Percentiles rank a stretch among this genome's conserved stretches.
Evolutionary conservation across 2,888 invertebrate genomes (phyloP).

Genomic region (Melieria omissa): DNA sequence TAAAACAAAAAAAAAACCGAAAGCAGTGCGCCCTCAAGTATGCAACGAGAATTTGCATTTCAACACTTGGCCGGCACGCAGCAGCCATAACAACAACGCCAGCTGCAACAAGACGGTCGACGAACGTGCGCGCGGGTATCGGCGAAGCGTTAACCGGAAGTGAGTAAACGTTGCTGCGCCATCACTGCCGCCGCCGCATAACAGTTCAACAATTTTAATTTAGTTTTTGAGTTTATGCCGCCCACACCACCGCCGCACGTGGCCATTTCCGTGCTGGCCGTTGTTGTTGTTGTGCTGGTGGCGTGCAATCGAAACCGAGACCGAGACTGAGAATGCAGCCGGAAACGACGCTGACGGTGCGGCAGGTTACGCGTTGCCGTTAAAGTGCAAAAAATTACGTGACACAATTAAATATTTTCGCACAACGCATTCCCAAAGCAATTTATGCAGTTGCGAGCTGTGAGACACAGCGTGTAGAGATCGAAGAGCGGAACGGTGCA

Average conservation of each 20-base stretch:
- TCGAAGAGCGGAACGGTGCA: neutral
- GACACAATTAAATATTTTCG: slow-evolving; percentile 45
- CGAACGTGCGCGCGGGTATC: too few relatives aligned
- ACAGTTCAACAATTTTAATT: slow-evolving; percentile 22
- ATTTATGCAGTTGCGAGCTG: slow-evolving; percentile 24
- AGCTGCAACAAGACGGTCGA: too few relatives aligned
- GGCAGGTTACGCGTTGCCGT: slow-evolving; percentile 1
- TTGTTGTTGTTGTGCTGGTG: too few relatives aligned
- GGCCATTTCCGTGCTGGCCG: too few relatives aligned
- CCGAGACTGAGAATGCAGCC: too few relatives aligned
- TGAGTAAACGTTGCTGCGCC: neutral
- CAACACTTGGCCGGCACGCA: too few relatives aligned
- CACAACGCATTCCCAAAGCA: slow-evolving; percentile 40
- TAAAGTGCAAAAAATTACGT: slow-evolving; percentile 45
- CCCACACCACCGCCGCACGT: too few relatives aligned
- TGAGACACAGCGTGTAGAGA: neutral
- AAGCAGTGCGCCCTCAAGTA: neutral
- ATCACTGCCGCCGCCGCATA: neutral
- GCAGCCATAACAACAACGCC: too few relatives aligned
- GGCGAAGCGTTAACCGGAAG: too few relatives aligned
- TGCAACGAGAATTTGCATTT: slow-evolving; percentile 3
- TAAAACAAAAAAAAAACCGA: neutral
- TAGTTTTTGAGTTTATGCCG: neutral
- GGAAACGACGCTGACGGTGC: too few relatives aligned
- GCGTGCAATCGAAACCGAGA: too few relatives aligned